Conservation (phyloP, 2,888 invertebrate species). For the Petrophora chlorosata region DNA sequence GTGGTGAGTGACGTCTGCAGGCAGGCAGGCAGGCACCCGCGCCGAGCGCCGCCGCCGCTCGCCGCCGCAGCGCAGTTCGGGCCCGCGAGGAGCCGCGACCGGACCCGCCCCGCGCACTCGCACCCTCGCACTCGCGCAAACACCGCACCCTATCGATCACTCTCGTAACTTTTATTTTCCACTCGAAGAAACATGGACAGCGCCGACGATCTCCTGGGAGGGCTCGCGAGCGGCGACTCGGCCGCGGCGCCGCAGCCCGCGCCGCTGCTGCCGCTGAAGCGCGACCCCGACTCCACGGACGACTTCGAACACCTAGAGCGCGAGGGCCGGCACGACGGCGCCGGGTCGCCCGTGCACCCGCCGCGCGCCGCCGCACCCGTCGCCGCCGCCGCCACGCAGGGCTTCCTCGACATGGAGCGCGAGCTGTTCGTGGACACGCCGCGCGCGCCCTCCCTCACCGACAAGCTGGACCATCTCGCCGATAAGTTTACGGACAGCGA, state of each 20-base stretch:
- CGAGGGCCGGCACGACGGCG: slow-evolving; percentile 77
- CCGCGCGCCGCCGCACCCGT: no score
- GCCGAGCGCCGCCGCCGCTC: slow-evolving; percentile 49
- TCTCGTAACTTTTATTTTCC: slow-evolving; percentile 40
- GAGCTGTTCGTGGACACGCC: slow-evolving; percentile 69
- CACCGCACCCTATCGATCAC: slow-evolving; percentile 66
- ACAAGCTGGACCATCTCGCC: slow-evolving; percentile 72
- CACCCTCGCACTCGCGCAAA: slow-evolving; percentile 47
- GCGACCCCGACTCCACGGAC: slow-evolving; percentile 88
- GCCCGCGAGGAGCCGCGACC: slow-evolving; percentile 68
- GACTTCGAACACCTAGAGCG: slow-evolving; percentile 90
- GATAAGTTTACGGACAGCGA: slow-evolving; percentile 85
- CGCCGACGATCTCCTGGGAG: slow-evolving; percentile 65
- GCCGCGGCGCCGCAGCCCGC: slow-evolving; percentile 24
- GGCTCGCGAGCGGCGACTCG: slow-evolving; percentile 65
- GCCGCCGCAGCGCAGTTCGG: slow-evolving; percentile 69
- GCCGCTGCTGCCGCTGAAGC: slow-evolving; percentile 58
- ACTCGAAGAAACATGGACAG: slow-evolving; percentile 59
- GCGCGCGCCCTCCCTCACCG: slow-evolving; percentile 63
- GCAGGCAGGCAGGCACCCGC: slow-evolving; percentile 32
- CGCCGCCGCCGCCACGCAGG: slow-evolving; percentile 72
- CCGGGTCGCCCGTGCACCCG: slow-evolving; percentile 55
- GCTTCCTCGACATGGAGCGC: slow-evolving; percentile 78
- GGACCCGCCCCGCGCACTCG: slow-evolving; percentile 60
- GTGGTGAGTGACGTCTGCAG: slow-evolving; percentile 76